phyloP scores from a whole-genome alignment of 1,140 invertebrate species.

The Aradophagus sp. region DNA sequence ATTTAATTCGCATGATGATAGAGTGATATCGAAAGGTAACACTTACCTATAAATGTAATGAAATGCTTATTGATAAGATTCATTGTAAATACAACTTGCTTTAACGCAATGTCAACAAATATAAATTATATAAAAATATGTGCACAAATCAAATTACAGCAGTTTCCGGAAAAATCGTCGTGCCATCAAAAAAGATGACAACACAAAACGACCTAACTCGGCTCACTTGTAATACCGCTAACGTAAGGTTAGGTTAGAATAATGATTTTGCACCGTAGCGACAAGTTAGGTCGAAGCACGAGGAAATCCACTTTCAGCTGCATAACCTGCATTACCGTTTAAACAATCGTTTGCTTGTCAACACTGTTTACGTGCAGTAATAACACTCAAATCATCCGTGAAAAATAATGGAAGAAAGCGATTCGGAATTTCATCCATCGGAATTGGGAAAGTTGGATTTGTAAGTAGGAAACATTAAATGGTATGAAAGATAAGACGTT shows the following conservation, averaged over 20 bases:
- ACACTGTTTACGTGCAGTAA: too few species aligned
- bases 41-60: slow-evolving; percentile 30
- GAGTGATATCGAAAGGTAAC: neutral
- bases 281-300: slow-evolving; percentile 43
- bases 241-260: slow-evolving; percentile 26
- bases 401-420: too few species aligned
- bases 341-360: too few species aligned
- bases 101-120: too few species aligned
- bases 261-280: slow-evolving; percentile 23
- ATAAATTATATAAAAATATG: too few species aligned
- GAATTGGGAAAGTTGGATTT: slow-evolving; percentile 87
- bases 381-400: too few species aligned
- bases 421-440: slow-evolving; percentile 80
- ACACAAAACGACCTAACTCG: slow-evolving; percentile 15
- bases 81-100: slow-evolving; percentile 19
- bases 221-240: neutral
- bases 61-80: slow-evolving; percentile 11
- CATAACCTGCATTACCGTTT: slow-evolving; percentile 13
- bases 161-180: neutral
- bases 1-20: too few species aligned
- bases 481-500: too few species aligned
- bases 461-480: slow-evolving; percentile 77
- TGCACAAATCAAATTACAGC: too few species aligned
- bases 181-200: slow-evolving; percentile 18
- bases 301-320: slow-evolving; percentile 4